Evolutionary conservation across 2,888 invertebrate species (phyloP), one percentile per base, ranked within the genome.

Genomic region (Caenorhabditis afra): DNA sequence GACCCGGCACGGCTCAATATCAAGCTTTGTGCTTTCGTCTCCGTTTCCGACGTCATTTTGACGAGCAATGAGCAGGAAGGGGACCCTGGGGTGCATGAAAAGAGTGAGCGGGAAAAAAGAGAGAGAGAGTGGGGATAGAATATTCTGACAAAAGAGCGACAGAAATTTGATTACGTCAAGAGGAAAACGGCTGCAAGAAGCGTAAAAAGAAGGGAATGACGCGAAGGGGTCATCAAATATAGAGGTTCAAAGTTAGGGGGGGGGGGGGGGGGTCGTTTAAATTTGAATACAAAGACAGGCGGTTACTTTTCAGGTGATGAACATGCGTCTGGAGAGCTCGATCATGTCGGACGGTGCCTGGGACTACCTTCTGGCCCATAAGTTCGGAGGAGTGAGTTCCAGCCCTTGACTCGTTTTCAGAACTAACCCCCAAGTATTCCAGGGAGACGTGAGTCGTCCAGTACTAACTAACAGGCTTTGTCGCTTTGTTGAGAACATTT

Each of bases 371-470:
- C 93, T 95, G 88, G 94, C 95, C 90, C 95, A 96, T 91, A 95
- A 95, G 93, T 95, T 95, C 91, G 96, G 95, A 91, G 94, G 94
- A 92, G 95, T 95, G 93, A 94, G 95, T 94, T 73, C 20, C 14
- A 12, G 5, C 3, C 14, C 4, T 18, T 50, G 1, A 45, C 1
- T 29, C 23, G 57, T 66, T 45, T 41, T 14, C 11, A 41, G 14
- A 53, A 39, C 41, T 39, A 29, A 35, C 20, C 12, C 22, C 5
- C 41, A 39, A 41, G 41, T 23, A 39, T 68, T 76, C 29, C 76
- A 76, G 76, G 76, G 64, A 55, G 76, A 76, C 64, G 68, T 76
- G 47, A 76, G 76, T 68, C 37, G 29, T 29, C 29, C 29, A 29
- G 7, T 29, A 29, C 29, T 62, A 45, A 57, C 53, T 57, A 50